A percentile compares a stretch with the other conserved stretches of the same genome.
Conservation (phyloP, 2,888 invertebrate genomes). For the Priocnemis perturbator region DNA sequence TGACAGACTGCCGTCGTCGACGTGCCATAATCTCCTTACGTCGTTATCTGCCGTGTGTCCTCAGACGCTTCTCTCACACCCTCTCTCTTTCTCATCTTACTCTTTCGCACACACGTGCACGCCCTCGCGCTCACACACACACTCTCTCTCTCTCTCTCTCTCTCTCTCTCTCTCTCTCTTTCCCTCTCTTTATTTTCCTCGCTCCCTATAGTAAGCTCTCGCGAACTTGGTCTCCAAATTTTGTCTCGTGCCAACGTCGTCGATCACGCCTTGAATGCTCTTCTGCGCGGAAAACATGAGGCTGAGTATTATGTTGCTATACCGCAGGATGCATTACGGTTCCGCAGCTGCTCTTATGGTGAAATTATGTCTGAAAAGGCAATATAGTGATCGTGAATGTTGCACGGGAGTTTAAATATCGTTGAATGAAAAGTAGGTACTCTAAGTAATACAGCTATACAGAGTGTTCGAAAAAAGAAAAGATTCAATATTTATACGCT, state of each 20-base stretch:
- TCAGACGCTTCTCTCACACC: conserved; percentile 2
- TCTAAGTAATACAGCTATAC: too few species aligned
- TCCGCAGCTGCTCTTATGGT: too few species aligned
- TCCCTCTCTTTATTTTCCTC: conserved; percentile 8
- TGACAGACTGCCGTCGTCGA: conserved; percentile 35
- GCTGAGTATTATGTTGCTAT: too few species aligned
- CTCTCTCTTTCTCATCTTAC: not conserved
- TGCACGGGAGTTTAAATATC: too few species aligned
- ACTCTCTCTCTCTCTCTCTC: not conserved
- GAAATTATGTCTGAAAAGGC: too few species aligned
- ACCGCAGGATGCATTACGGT: too few species aligned
- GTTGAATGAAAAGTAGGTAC: too few species aligned
- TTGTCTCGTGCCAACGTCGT: conserved; percentile 31
- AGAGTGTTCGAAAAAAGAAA: too few species aligned
- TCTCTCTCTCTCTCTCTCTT: not conserved
- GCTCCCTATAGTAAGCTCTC: conserved; percentile 23
- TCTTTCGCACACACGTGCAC: conserved; percentile 13
- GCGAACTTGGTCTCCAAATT: conserved; percentile 22
- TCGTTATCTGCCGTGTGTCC: conserved; percentile 9
- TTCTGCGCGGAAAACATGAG: too few species aligned
- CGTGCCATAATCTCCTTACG: conserved; percentile 41
- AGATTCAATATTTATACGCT: too few species aligned
- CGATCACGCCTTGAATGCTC: conserved; percentile 35
- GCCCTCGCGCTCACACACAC: not conserved
- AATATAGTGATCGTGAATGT: too few species aligned